Conservation (phyloP, 2,888 invertebrate genomes). For the Chrysodeixis includens region DNA sequence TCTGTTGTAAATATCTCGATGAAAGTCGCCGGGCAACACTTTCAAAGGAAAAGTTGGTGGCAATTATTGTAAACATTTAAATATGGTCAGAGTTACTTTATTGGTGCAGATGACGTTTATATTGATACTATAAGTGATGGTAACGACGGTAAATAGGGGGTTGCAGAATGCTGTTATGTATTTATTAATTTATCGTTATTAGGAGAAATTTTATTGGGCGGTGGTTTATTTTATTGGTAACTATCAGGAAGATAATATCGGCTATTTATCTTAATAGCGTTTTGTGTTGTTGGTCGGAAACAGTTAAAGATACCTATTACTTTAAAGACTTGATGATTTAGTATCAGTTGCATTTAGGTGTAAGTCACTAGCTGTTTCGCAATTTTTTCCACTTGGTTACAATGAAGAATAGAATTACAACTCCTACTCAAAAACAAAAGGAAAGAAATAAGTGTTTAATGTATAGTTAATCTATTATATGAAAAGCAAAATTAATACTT, state of each 20-base stretch:
- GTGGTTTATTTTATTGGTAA: background rate
- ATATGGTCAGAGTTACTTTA: conserved; percentile 9
- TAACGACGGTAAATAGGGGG: conserved; percentile 15
- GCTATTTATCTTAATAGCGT: too few relatives aligned
- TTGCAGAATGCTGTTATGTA: conserved; percentile 10
- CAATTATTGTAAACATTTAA: conserved; percentile 54
- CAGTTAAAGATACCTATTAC: too few relatives aligned
- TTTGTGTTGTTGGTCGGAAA: too few relatives aligned
- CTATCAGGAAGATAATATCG: background rate
- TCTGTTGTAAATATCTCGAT: conserved; percentile 61
- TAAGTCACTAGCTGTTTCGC: too few relatives aligned
- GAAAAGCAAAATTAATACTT: too few relatives aligned
- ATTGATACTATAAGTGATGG: conserved; percentile 14
- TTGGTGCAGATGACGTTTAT: conserved; percentile 22
- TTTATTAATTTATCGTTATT: conserved; percentile 19
- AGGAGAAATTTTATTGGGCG: conserved; percentile 1
- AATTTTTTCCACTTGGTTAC: too few relatives aligned
- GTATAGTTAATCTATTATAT: too few relatives aligned
- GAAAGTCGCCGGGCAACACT: conserved; percentile 50
- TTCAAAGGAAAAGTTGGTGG: conserved; percentile 54
- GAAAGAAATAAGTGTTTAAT: too few relatives aligned
- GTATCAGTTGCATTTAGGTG: too few relatives aligned
- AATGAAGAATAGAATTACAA: too few relatives aligned
- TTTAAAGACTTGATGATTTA: too few relatives aligned
- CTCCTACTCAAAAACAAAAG: too few relatives aligned